Percentiles rank a stretch among this genome's conserved stretches.
Conservation (phyloP, 2,888 invertebrate species). For the Scotopteryx bipunctaria region DNA sequence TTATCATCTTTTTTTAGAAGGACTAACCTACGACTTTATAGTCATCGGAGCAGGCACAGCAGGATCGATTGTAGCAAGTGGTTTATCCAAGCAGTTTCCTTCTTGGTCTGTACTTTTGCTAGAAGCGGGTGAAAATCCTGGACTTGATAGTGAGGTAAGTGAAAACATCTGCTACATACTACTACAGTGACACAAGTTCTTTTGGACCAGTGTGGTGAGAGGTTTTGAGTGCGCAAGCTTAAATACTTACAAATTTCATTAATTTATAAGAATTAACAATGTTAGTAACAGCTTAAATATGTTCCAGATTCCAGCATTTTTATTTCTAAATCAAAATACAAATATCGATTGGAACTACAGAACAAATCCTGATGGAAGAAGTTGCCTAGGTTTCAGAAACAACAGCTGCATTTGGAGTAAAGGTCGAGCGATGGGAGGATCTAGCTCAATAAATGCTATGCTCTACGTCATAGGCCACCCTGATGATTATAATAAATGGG, state of each 20-base stretch:
- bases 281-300: not conserved
- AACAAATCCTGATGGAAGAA: slow-evolving; percentile 56
- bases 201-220: too few relatives aligned
- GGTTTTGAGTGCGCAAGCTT: too few relatives aligned
- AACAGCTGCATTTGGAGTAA: slow-evolving; percentile 82
- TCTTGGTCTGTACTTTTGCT: slow-evolving; percentile 62
- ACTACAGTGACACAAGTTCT: too few relatives aligned
- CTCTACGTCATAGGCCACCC: slow-evolving; percentile 83
- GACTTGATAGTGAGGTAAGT: slow-evolving; percentile 69
- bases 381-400: slow-evolving; percentile 29
- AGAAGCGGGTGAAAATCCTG: slow-evolving; percentile 77
- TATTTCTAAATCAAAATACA: slow-evolving; percentile 49
- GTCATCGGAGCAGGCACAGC: slow-evolving; percentile 82
- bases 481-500: slow-evolving; percentile 82
- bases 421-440: slow-evolving; percentile 86
- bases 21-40: slow-evolving; percentile 69
- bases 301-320: slow-evolving; percentile 57
- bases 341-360: slow-evolving; percentile 81
- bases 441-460: slow-evolving; percentile 84
- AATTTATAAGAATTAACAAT: not conserved
- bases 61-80: slow-evolving; percentile 79
- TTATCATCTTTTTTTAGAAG: too few relatives aligned
- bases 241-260: not conserved
- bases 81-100: slow-evolving; percentile 53
- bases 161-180: too few relatives aligned